Evolutionary conservation across 2,888 invertebrate genomes (phyloP).

Genomic region (Meteorus cinctellus): DNA sequence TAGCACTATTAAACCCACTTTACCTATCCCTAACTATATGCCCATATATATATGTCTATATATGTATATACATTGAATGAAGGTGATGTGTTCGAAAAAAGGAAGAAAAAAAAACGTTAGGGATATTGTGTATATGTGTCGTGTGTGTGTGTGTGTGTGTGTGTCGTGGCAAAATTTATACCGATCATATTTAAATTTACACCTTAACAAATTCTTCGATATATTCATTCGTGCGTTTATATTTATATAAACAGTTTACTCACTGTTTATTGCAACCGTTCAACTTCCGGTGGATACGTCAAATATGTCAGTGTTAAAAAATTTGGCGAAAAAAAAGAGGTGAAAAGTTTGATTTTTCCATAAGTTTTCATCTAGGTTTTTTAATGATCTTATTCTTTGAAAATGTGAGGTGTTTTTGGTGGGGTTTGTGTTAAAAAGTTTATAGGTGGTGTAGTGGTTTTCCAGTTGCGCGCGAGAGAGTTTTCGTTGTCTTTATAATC

Average conservation of each 20-base stretch:
- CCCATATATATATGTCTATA: background rate
- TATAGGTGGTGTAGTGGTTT: background rate
- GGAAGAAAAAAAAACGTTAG: constrained; percentile 44
- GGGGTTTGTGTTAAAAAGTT: background rate
- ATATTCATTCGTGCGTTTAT: background rate
- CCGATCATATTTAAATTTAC: no score
- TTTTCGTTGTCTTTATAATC: background rate
- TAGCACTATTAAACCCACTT: background rate
- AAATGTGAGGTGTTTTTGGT: background rate
- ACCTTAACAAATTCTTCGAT: constrained; percentile 1
- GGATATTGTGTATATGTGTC: constrained; percentile 2
- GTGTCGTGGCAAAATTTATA: constrained; percentile 30
- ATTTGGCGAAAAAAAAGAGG: background rate
- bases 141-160: background rate
- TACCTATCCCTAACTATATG: background rate
- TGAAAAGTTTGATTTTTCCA: background rate
- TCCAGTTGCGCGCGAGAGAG: background rate
- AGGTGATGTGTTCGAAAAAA: constrained; percentile 13
- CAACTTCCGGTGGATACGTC: constrained; percentile 1
- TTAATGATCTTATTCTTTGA: no score
- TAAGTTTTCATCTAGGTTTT: no score
- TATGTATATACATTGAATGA: background rate
- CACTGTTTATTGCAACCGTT: background rate
- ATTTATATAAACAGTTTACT: background rate
- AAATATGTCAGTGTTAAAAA: background rate